Conservation (phyloP, 2,113 vertebrate species). For the Ardeotis arabs region DNA sequence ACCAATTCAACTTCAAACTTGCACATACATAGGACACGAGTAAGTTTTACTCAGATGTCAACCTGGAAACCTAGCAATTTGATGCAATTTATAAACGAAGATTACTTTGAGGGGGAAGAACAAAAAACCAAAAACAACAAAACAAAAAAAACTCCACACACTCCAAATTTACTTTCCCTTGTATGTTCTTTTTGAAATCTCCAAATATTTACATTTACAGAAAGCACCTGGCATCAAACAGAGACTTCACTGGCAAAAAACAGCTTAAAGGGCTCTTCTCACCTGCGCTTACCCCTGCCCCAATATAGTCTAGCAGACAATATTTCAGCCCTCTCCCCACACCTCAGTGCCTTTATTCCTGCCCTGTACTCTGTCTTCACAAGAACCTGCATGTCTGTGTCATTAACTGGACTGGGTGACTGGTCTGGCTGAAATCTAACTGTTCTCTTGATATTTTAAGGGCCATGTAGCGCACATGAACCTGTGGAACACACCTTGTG, state of each 20-base stretch:
- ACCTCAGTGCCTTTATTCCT: neutral
- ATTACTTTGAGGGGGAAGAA: neutral
- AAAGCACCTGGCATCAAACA: neutral
- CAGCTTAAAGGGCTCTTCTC: neutral
- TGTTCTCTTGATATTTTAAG: neutral
- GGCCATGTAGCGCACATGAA: neutral
- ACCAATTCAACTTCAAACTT: neutral
- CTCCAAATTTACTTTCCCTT: neutral
- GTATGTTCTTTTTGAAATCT: neutral
- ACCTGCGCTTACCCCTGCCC: neutral
- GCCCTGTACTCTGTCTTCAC: neutral
- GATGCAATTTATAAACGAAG: neutral
- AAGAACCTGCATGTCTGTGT: neutral
- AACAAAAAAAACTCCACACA: no score
- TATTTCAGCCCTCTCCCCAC: neutral
- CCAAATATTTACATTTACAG: neutral
- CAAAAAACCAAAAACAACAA: neutral
- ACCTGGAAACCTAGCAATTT: neutral
- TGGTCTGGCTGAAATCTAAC: neutral
- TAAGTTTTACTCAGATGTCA: neutral
- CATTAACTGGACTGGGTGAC: neutral
- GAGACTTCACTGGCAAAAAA: neutral
- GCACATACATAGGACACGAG: neutral
- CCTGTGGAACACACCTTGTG: no score
- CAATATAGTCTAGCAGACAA: neutral